Evolutionary conservation across 2,888 invertebrate species (phyloP), one percentile per base, ranked within the genome.

Genomic region (Germaria angustata): DNA sequence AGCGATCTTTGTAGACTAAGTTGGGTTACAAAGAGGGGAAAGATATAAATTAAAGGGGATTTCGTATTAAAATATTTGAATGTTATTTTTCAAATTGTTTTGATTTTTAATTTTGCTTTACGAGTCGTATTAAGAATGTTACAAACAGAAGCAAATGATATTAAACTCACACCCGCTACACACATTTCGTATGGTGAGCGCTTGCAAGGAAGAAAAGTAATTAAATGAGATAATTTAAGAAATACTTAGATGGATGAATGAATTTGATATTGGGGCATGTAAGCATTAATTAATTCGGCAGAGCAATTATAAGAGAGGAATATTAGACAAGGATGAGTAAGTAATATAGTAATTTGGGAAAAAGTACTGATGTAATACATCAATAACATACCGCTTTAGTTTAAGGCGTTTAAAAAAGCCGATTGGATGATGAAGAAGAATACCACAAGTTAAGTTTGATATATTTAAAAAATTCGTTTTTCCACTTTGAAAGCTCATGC

Each of bases 11-110:
- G 8, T 1, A 39, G 39, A 36, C 15, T 11, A n/a, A 22, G 17
- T 20, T 55, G 4, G 13, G 22, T 46, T n/a, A 6, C 8, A 41
- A 20, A 28, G 4, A 2, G 36, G 20, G 17, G 15, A 36, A 9
- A 11, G 39, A 61, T 53, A 53, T 57, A 63, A 81, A 76, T 82
- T 79, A 71, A 55, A 65, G 13, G 44, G 32, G 78, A 75, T 82
- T 77, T 82, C 59, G 69, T 75, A 82, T 71, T 79, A 79, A 79
- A 78, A 71, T 79, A 79, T 72, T 59, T 65, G n/a, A 76, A 75
- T 82, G 75, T 71, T 66, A 69, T 79, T 81, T 78, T 66, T 65
- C 63, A 44, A 75, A 75, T 78, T 82, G 69, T 75, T 73, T 51
- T 69, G 73, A 75, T 75, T 82, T 78, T 78, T 78, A 78, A 82